Conservation (phyloP, 1,140 invertebrate species). For the Procambarus clarkii region DNA sequence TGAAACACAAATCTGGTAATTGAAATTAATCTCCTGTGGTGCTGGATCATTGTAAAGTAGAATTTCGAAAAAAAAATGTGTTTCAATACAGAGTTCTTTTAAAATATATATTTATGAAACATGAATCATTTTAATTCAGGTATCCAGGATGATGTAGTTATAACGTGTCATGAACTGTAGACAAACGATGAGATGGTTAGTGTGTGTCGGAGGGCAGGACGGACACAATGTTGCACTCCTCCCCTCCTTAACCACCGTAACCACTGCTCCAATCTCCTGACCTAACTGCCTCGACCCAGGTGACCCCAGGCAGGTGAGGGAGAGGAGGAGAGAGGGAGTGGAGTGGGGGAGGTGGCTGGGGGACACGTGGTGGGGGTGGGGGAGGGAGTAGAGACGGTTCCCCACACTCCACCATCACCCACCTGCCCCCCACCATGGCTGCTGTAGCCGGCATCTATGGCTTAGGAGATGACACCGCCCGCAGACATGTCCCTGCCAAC, state of each 20-base stretch:
- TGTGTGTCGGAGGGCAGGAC: neutral
- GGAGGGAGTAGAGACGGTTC: neutral
- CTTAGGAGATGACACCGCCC: constrained; percentile 29
- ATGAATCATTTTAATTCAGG: neutral
- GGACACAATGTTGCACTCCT: neutral
- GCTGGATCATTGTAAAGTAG: no score
- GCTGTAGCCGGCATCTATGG: constrained; percentile 45
- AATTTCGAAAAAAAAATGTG: no score
- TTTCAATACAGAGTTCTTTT: no score
- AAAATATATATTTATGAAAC: neutral
- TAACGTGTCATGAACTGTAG: neutral
- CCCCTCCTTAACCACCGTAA: no score
- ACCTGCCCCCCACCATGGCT: constrained; percentile 20
- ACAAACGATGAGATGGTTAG: neutral
- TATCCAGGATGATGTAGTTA: neutral
- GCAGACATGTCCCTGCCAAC: constrained; percentile 33
- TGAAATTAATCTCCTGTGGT: no score
- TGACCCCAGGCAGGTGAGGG: no score
- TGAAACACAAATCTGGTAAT: no score
- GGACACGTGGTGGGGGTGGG: neutral
- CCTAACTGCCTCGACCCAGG: neutral
- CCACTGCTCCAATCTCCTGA: neutral
- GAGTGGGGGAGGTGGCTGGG: neutral
- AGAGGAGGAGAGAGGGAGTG: neutral
- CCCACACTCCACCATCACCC: constrained; percentile 7